Evolutionary conservation across 2,888 invertebrate genomes (phyloP), one percentile per base, ranked within the genome.

Genomic region (Tenthredo livida): DNA sequence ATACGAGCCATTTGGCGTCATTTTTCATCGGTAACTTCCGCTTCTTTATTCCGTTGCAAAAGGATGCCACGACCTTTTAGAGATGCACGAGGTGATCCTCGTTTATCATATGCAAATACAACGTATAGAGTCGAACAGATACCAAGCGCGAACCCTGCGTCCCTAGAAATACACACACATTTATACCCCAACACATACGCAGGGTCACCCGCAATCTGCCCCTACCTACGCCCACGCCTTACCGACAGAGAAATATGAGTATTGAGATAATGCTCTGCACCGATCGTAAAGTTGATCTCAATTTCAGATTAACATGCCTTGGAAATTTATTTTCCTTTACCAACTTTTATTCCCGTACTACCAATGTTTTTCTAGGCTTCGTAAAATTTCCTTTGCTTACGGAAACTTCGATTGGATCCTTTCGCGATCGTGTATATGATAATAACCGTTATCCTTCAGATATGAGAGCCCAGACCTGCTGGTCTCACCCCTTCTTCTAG

Each of bases 1-100:
- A 86, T 86, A 87, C 84, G 80, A 87, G 80, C 86, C 87, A 87
- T 87, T 88, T 86, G 84, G 86, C 87, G 85, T 88, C 88, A 88
- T 88, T 88, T 88, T 86, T 88, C 88, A 88, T 77, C 65, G 80
- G 75, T 78, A 86, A 84, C 86, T 86, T 87, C 85, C 86, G 86
- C 83, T 70, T 70, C 83, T 83, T 70, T 67, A 17, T 70, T 50
- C 43, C 67, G 67, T 54, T 50, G 70, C 83, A 83, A 70, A 73
- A 75, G 72, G 73, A 75, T 29, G 58, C 84, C 75, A 61, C 80
- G 80, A 70, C 85, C 50, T 80, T 70, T 85, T 70, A 67, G 78
- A 70, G 70, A 85, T 85, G 80, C 85, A 82, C 40, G 85, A 80
- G 85, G 85, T 85, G 77, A 85, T 85, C 78, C 85, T 85, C 85